phyloP scores from a whole-genome alignment of 2,888 invertebrate genomes.

The Corbicula japonica region DNA sequence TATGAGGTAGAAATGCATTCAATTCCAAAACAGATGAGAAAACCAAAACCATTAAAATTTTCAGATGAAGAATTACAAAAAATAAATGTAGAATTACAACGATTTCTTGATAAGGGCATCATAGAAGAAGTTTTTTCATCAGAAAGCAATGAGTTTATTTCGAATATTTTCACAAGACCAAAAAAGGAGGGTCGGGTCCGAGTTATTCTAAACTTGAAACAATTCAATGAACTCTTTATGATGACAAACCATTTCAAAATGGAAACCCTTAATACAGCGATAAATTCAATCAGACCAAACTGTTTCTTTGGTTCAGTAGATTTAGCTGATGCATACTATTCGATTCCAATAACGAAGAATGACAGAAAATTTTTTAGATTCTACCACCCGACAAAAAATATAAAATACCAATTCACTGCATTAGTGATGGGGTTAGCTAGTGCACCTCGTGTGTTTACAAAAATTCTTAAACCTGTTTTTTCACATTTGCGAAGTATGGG shows the following conservation, averaged over 20 bases:
- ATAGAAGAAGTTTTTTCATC: background rate
- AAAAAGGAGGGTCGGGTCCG: background rate
- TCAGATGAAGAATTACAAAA: background rate
- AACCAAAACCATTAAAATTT: background rate
- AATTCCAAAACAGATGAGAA: background rate
- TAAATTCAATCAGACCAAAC: constrained; percentile 3
- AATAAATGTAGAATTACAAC: background rate
- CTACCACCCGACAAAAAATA: constrained; percentile 1
- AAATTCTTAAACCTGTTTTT: constrained; percentile 42
- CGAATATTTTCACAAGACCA: background rate
- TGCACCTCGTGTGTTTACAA: constrained; percentile 13
- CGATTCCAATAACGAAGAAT: constrained; percentile 7
- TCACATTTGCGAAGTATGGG: constrained; percentile 16
- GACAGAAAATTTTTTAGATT: constrained; percentile 30
- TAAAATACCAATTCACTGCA: constrained; percentile 12
- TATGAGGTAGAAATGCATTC: background rate
- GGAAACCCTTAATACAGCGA: constrained; percentile 14
- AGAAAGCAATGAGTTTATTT: background rate
- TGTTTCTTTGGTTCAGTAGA: constrained; percentile 38
- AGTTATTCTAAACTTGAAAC: constrained; percentile 7
- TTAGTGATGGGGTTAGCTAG: constrained; percentile 24
- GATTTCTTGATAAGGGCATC: background rate
- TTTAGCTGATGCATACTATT: constrained; percentile 12
- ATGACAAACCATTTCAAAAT: no score
- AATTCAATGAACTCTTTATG: background rate